Base-by-base conservation (phyloP, 2,888 invertebrate species). In the Clanis bilineata region DNA sequence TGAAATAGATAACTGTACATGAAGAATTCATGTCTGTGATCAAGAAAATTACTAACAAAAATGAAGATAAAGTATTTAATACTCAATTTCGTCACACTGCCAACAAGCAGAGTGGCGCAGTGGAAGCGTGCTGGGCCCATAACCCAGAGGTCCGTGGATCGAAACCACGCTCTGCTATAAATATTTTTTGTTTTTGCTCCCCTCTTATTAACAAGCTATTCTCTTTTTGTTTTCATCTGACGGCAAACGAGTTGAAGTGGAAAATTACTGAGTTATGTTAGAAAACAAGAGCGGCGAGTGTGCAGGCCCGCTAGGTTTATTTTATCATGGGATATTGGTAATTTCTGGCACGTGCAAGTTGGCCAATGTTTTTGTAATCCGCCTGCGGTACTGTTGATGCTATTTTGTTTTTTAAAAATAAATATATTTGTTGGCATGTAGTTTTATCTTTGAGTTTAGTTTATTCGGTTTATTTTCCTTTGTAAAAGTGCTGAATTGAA, bases 81-180 rank as follows among this genome's bases (percentile, higher is more conserved):
- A 6, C 0, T 32, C 64, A 74, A 80, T 83, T 86, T 85, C 74
- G 58, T 0, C 0, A 0, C 0, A 0, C 0, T 0, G 0, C 0
- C 54, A 76, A 3, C 56, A 56, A 84, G 82, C 83, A 95, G 95
- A 95, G 95, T 95, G 95, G 95, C 95, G 95, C 95, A 95, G 95
- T 94, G 95, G 95, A 95, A 94, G 95, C 95, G 95, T 95, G 95
- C 95, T 95, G 95, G 95, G 95, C 95, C 95, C 95, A 95, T 95
- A 95, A 95, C 95, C 95, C 96, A 96, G 96, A 96, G 96, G 95
- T 96, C 96, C 96, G 96, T 96, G 95, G 95, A 95, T 95, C 95
- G 95, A 95, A 95, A 95, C 95, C 95, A 95, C 95, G 95, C 95
- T 94, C 94, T 94, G 94, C 94, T 94, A 94, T 4, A 47, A 18